Percentiles rank a stretch among this genome's conserved stretches.
Evolutionary conservation across 1,140 invertebrate genomes (phyloP).

Genomic region (Drosophila saltans): DNA sequence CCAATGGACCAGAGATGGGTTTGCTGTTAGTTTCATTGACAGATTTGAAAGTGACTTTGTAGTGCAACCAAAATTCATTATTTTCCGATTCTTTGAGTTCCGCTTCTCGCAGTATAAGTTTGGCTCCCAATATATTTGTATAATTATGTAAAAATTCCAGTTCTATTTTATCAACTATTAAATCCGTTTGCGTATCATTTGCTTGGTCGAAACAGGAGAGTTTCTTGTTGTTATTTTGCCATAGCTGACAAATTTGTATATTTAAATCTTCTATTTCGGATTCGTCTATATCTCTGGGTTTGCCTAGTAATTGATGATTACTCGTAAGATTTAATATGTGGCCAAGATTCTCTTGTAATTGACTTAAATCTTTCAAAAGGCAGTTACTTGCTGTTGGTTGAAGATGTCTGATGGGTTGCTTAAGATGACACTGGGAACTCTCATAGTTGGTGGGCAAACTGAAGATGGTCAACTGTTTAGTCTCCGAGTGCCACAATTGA

Average conservation of each 20-base stretch:
- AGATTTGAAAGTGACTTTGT: conserved; percentile 26
- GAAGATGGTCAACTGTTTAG: conserved; percentile 42
- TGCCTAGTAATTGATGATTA: conserved; percentile 41
- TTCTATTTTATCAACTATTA: conserved; percentile 41
- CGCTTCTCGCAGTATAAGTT: conserved; percentile 29
- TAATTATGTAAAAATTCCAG: conserved; percentile 58
- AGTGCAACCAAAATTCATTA: conserved; percentile 45
- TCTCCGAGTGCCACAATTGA: conserved; percentile 55
- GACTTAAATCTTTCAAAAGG: conserved; percentile 23
- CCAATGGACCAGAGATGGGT: conserved; percentile 66
- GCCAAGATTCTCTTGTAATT: conserved; percentile 48
- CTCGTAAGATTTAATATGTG: conserved; percentile 48
- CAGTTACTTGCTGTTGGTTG: conserved; percentile 52
- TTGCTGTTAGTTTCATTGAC: conserved; percentile 5
- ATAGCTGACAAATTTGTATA: conserved; percentile 49
- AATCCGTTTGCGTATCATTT: conserved; percentile 41
- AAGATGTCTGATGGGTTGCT: conserved; percentile 55
- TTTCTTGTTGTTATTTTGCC: not conserved
- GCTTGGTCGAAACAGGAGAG: conserved; percentile 16
- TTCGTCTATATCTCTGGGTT: conserved; percentile 51
- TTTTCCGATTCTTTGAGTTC: not conserved
- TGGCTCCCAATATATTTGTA: conserved; percentile 51
- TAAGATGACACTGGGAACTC: conserved; percentile 54
- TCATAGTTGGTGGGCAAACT: conserved; percentile 61
- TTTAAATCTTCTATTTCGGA: conserved; percentile 13